A percentile compares a stretch with the other conserved stretches of the same genome.
Evolutionary conservation across 2,888 invertebrate genomes (phyloP).

Genomic region (Serrognathus titanus): DNA sequence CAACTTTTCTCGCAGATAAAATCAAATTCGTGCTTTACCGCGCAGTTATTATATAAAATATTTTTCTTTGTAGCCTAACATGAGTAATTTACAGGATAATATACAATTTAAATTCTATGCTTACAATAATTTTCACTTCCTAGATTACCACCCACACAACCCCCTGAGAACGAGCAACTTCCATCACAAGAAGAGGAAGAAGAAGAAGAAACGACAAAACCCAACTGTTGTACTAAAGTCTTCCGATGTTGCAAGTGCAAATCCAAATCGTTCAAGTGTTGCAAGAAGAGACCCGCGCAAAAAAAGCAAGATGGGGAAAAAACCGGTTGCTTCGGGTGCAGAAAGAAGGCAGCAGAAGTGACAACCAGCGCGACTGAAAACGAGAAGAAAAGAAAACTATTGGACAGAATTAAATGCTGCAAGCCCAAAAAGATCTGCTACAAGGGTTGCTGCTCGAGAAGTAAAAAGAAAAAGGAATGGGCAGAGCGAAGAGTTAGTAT

Average conservation of each 20-base stretch:
- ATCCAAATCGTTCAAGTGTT: conserved; percentile 28
- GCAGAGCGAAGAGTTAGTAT: conserved; percentile 56
- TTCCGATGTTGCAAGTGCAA: conserved; percentile 34
- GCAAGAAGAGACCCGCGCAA: conserved; percentile 22
- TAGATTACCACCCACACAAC: conserved; percentile 27
- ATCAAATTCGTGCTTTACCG: conserved; percentile 7
- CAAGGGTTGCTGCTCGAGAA: conserved; percentile 44
- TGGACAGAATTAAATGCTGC: conserved; percentile 43
- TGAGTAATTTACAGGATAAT: no score
- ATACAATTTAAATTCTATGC: background rate
- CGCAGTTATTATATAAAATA: background rate
- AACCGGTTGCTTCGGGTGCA: conserved; percentile 51
- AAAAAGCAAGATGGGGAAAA: background rate
- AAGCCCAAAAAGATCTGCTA: conserved; percentile 52
- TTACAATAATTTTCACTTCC: conserved; percentile 13
- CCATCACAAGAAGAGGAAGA: conserved; percentile 22
- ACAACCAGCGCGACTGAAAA: conserved; percentile 31
- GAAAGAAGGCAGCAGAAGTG: conserved; percentile 43
- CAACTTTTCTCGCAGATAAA: background rate
- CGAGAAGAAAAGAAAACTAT: conserved; percentile 40
- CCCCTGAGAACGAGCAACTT: conserved; percentile 20
- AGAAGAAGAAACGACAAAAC: conserved; percentile 11
- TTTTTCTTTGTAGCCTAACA: background rate
- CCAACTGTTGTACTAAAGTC: conserved; percentile 23
- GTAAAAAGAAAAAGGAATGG: conserved; percentile 49